Conservation (phyloP, 1,140 invertebrate species). For the Listronotus bonariensis region DNA sequence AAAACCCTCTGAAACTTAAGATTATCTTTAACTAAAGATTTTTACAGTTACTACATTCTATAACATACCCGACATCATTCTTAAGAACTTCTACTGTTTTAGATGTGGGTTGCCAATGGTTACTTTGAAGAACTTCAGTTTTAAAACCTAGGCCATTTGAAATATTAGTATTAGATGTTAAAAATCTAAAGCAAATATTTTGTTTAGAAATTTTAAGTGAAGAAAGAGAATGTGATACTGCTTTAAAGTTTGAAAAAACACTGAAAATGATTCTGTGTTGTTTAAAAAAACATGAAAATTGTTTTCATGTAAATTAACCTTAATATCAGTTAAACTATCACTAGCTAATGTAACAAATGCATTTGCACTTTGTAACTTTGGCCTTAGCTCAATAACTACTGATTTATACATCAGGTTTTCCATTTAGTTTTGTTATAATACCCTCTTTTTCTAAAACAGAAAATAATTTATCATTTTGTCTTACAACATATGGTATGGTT, state of each 20-base stretch:
- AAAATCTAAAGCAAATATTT: slow-evolving; percentile 47
- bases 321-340: slow-evolving; percentile 52
- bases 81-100: slow-evolving; percentile 54
- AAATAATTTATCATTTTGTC: slow-evolving; percentile 66
- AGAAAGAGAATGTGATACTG: slow-evolving; percentile 40
- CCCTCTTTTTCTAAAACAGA: slow-evolving; percentile 58
- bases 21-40: slow-evolving; percentile 51
- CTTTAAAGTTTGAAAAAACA: slow-evolving; percentile 58
- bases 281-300: slow-evolving; percentile 54
- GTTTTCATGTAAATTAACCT: slow-evolving; percentile 39
- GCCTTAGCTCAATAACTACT: slow-evolving; percentile 61
- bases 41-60: slow-evolving; percentile 60
- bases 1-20: slow-evolving; percentile 59
- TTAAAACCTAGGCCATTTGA: slow-evolving; percentile 58
- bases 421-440: slow-evolving; percentile 46
- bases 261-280: slow-evolving; percentile 39
- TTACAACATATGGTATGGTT: slow-evolving; percentile 73
- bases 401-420: slow-evolving; percentile 45
- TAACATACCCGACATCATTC: slow-evolving; percentile 49
- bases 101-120: slow-evolving; percentile 43
- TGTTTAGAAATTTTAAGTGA: slow-evolving; percentile 45
- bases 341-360: slow-evolving; percentile 60
- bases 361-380: slow-evolving; percentile 61
- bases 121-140: slow-evolving; percentile 57
- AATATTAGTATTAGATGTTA: slow-evolving; percentile 35